phyloP scores from a whole-genome alignment of 2,888 invertebrate genomes.

The Meteorus colon region DNA sequence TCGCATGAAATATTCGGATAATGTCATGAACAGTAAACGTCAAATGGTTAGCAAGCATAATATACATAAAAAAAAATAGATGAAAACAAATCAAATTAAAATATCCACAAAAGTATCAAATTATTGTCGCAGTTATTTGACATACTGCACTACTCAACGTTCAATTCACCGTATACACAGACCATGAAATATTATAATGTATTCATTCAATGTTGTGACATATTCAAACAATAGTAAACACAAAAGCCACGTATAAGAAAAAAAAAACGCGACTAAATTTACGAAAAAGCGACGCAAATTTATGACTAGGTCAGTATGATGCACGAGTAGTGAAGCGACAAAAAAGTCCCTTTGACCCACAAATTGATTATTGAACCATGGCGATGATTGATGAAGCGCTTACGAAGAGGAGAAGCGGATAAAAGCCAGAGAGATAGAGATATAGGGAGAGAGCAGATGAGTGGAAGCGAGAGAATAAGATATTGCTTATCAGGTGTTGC shows the following conservation, averaged over 20 bases:
- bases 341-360: not conserved
- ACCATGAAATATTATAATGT: conserved; percentile 12
- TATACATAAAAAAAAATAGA: not conserved
- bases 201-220: conserved; percentile 1
- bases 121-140: conserved; percentile 41
- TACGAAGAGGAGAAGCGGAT: not conserved
- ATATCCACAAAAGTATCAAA: conserved; percentile 29
- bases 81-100: conserved; percentile 18
- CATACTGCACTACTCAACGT: conserved; percentile 34
- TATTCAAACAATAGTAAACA: not conserved
- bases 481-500: conserved; percentile 47
- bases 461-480: conserved; percentile 34
- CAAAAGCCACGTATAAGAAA: conserved; percentile 3
- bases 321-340: conserved; percentile 11
- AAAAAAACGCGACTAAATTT: not conserved
- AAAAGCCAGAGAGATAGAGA: not conserved
- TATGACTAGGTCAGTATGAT: not conserved
- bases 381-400: not conserved
- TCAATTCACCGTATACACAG: conserved; percentile 9
- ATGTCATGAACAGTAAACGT: conserved; percentile 30
- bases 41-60: conserved; percentile 19
- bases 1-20: conserved; percentile 43
- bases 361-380: conserved; percentile 12
- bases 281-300: not conserved
- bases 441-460: not conserved